Evolutionary conservation across 2,888 invertebrate genomes (phyloP).

Genomic region (Torymus tubicola): DNA sequence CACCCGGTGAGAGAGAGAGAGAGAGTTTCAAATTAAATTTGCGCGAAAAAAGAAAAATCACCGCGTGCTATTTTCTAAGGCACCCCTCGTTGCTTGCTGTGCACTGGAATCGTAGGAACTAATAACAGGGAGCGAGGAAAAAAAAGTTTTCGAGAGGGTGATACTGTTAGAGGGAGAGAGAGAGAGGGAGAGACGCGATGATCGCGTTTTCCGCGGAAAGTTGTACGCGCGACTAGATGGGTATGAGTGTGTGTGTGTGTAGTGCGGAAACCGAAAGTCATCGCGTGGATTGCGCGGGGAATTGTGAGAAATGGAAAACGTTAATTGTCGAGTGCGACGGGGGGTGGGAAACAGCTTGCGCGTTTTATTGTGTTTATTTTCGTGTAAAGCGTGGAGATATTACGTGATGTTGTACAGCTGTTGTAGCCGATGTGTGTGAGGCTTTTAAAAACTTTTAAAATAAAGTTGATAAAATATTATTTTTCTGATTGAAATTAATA

Average conservation of each 20-base stretch:
- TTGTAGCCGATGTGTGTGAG: too few species aligned
- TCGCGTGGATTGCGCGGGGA: background rate
- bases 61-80: conserved; percentile 1
- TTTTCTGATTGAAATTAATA: too few species aligned
- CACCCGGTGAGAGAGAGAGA: background rate
- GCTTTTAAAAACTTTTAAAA: too few species aligned
- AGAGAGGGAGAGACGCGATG: background rate
- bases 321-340: background rate
- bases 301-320: background rate
- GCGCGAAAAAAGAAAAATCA: conserved; percentile 45
- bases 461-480: too few species aligned
- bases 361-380: too few species aligned
- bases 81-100: background rate
- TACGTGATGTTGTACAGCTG: too few species aligned
- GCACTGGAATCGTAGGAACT: conserved; percentile 4
- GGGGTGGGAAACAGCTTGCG: background rate
- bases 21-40: conserved; percentile 44
- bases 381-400: too few species aligned
- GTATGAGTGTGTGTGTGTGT: background rate
- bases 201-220: too few species aligned
- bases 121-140: background rate
- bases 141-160: too few species aligned
- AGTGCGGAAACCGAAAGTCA: conserved; percentile 4
- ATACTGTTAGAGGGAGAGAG: background rate
- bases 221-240: too few species aligned